A percentile compares a stretch with the other conserved stretches of the same genome.
phyloP scores from a whole-genome alignment of 2,888 invertebrate species.

The Drosophila neoperkinsi region DNA sequence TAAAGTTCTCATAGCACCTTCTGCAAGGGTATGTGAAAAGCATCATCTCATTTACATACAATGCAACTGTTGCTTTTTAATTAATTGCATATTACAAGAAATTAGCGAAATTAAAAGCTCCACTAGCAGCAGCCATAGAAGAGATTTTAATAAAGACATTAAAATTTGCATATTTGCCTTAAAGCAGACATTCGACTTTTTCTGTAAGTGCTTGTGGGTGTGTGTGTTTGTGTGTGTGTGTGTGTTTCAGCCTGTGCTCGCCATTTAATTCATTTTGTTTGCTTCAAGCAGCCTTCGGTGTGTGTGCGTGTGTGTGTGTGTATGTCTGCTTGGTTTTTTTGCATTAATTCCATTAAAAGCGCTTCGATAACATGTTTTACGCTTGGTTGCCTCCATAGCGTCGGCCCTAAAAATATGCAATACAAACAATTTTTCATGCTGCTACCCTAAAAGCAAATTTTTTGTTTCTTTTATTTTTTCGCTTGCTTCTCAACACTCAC shows the following conservation, averaged over 20 bases:
- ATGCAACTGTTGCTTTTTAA: constrained; percentile 60
- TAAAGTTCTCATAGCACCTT: too few relatives aligned
- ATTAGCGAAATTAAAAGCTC: constrained; percentile 52
- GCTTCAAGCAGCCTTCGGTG: constrained; percentile 15
- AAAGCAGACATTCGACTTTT: constrained; percentile 29
- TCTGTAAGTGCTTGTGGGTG: neutral
- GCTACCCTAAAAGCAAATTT: constrained; percentile 36
- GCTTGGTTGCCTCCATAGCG: constrained; percentile 61
- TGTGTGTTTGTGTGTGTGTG: neutral
- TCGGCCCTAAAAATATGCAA: constrained; percentile 72
- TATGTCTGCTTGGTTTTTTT: constrained; percentile 39
- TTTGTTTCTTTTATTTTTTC: constrained; percentile 18
- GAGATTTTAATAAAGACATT: constrained; percentile 21
- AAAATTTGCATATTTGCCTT: constrained; percentile 34
- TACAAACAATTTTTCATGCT: constrained; percentile 72
- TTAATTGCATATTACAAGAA: constrained; percentile 48
- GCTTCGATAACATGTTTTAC: constrained; percentile 72
- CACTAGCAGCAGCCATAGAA: neutral
- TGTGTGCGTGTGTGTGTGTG: constrained; percentile 2
- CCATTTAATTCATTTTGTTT: constrained; percentile 56
- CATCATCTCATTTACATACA: constrained; percentile 28
- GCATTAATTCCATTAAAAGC: constrained; percentile 74
- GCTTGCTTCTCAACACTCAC: constrained; percentile 39
- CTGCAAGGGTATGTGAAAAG: neutral
- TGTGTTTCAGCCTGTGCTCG: constrained; percentile 4